Evolutionary conservation across 1,140 invertebrate species (phyloP).

Genomic region (Aphis gossypii): DNA sequence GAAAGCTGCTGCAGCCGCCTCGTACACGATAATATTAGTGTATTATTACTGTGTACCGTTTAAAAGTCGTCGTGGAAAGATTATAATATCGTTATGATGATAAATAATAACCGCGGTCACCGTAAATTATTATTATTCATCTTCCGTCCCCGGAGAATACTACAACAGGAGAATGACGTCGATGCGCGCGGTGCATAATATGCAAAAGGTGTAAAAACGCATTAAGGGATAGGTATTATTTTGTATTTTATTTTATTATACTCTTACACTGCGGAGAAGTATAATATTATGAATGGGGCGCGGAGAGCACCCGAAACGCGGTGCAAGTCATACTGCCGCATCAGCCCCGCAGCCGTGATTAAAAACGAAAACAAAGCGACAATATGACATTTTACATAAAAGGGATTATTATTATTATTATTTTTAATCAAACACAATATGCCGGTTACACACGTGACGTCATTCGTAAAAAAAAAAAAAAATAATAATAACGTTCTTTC

Average conservation of each 20-base stretch:
- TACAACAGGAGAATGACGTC: not conserved
- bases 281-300: not conserved
- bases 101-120: not conserved
- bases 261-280: too few species aligned
- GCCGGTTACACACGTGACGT: not conserved
- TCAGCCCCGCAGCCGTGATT: not conserved
- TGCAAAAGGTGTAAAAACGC: not conserved
- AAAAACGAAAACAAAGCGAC: conserved; percentile 34
- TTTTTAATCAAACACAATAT: conserved; percentile 20
- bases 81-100: not conserved
- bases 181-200: not conserved
- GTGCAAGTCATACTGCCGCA: not conserved
- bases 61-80: not conserved
- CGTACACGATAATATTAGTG: not conserved
- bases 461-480: not conserved
- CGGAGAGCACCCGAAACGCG: not conserved
- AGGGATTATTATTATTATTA: conserved; percentile 33
- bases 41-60: not conserved
- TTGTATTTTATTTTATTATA: not conserved
- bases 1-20: not conserved
- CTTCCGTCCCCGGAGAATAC: not conserved
- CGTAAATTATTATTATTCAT: not conserved
- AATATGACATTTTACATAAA: conserved; percentile 28
- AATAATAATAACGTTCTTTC: conserved; percentile 20
- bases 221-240: not conserved